Conservation (phyloP, 2,888 invertebrate genomes). For the Geotrupes spiniger region DNA sequence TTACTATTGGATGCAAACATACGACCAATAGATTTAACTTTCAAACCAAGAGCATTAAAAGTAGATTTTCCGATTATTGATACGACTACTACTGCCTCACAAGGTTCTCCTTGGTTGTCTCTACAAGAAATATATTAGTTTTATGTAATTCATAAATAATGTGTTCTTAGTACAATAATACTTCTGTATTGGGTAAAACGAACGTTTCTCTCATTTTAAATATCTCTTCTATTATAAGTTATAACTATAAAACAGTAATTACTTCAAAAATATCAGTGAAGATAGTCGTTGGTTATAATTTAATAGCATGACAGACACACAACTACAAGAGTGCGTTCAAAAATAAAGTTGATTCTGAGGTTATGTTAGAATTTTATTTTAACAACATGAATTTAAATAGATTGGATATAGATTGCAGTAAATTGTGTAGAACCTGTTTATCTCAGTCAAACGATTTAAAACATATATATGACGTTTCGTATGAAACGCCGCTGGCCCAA, state of each 20-base stretch:
- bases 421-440: slow-evolving; percentile 27
- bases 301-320: no score
- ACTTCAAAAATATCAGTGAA: no score
- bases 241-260: no score
- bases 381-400: no score
- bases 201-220: slow-evolving; percentile 36
- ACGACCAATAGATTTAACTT: slow-evolving; percentile 59
- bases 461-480: slow-evolving; percentile 20
- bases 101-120: slow-evolving; percentile 33
- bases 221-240: no score
- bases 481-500: slow-evolving; percentile 17
- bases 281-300: no score
- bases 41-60: slow-evolving; percentile 61
- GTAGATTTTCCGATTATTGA: slow-evolving; percentile 72
- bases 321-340: no score
- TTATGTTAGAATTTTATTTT: no score
- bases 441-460: slow-evolving; percentile 19
- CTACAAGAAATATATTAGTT: slow-evolving; percentile 31
- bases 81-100: slow-evolving; percentile 64
- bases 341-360: no score
- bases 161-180: slow-evolving; percentile 30
- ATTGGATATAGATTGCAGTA: slow-evolving; percentile 8
- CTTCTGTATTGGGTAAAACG: slow-evolving; percentile 35
- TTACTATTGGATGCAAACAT: slow-evolving; percentile 52
- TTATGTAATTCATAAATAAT: not conserved